Evolutionary conservation across 1,140 invertebrate genomes (phyloP), one percentile per base, ranked within the genome.

Genomic region (Drosophila suzukii): DNA sequence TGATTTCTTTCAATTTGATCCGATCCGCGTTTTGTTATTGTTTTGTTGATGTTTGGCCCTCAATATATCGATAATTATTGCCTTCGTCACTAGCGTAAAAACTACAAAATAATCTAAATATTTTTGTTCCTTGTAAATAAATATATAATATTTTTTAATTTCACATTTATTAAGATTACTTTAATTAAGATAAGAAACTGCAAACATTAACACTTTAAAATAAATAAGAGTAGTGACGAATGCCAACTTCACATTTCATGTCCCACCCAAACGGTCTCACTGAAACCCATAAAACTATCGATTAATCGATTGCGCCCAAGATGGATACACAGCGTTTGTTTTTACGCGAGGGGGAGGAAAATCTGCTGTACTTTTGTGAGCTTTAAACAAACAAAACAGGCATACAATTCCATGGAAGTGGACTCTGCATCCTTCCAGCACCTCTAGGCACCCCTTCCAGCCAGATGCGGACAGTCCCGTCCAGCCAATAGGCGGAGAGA

Each of bases 271-370:
- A 32, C 39, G 41, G 38, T 44, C 38, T 4, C 4, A 32, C 12
- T 6, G 4, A 13, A 44, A 17, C 13, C n/a, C 17, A 1, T 2
- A 3, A 11, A 27, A 6, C 8, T 11, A 47, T 46, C 56, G 56
- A 58, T 47, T 4, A 13, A 58, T 36, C 57, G 44, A 59, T 49
- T 20, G 5, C 17, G 13, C 12, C 27, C 12, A 32, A 44, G 27
- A 63, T 51, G 49, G 51, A 63, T 63, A 63, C 60, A 63, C 41
- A 63, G 51, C 60, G 39, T 63, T 61, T 62, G 50, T 54, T 43
- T 62, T 62, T 44, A 27, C 50, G 13, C 13, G 30, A 44, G 60
- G 60, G 50, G 59, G 15, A 27, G 59, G 39, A 32, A 24, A 55
- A 55, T 41, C 51, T 54, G 60, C 60, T 55, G 60, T 62, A 44